phyloP scores from a whole-genome alignment of 2,797 vertebrate species.

The Sebastes steindachneri region DNA sequence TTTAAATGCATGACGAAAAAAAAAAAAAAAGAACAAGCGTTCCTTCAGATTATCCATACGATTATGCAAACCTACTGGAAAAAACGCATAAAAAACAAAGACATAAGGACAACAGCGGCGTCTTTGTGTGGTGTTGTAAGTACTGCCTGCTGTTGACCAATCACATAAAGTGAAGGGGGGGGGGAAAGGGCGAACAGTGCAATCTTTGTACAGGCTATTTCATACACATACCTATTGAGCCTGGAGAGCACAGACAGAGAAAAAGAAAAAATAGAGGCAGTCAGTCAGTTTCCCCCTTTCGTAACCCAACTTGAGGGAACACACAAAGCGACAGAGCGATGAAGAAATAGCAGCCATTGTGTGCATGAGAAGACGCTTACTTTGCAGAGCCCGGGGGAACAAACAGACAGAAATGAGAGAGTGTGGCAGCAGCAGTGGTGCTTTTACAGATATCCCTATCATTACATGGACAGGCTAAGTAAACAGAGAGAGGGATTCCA shows the following conservation, averaged over 20 bases:
- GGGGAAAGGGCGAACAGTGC: constrained; percentile 13
- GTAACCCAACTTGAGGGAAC: background rate
- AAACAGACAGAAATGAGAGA: constrained; percentile 23
- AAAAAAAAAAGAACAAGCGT: background rate
- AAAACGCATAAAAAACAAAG: constrained; percentile 14
- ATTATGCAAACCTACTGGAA: constrained; percentile 22
- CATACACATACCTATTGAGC: constrained; percentile 7
- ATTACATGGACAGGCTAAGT: constrained; percentile 61
- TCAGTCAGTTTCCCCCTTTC: background rate
- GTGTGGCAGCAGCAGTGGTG: constrained; percentile 34
- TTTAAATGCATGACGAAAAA: background rate
- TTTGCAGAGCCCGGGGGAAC: constrained; percentile 15
- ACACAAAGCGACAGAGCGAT: background rate
- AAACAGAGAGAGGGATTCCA: constrained; percentile 55
- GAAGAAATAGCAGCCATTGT: constrained; percentile 27
- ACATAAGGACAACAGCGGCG: constrained; percentile 20
- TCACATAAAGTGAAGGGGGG: constrained; percentile 24
- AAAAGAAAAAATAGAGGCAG: background rate
- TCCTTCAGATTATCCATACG: background rate
- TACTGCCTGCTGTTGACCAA: constrained; percentile 13
- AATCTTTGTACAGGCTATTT: constrained; percentile 33
- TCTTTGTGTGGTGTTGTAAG: constrained; percentile 31
- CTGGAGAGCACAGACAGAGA: background rate
- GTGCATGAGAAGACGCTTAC: constrained; percentile 4
- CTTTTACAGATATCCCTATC: constrained; percentile 61